Base-by-base conservation (phyloP, 2,888 invertebrate species). In the Parochlus steinenii region DNA sequence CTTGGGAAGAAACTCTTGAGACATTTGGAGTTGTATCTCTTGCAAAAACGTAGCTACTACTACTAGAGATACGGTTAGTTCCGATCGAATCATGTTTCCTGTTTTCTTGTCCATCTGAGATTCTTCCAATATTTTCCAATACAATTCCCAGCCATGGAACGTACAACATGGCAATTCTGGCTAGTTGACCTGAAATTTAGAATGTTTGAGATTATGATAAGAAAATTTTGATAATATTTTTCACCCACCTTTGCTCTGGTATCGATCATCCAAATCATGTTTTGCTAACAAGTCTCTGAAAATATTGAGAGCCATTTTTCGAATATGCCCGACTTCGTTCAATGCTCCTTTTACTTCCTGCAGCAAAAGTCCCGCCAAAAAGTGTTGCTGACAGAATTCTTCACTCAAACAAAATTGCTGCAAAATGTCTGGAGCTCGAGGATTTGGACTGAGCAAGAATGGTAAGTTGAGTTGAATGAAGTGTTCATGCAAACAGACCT, bases 391-490 rank as follows among this genome's bases (percentile, higher is more conserved):
- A 48, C 87, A 80, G 58, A 89, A 97, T 43, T 83, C 81, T 46
- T 86, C 82, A 1, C 79, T 77, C 16, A 76, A 56, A 26, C 67
- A 68, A 44, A 69, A 73, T 46, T 74, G 73, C 43, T 64, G 64
- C 47, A 64, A 49, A 46, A 61, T 53, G 44, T 66, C 65, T 1
- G 62, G 61, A 11, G 61, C 56, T 4, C 61, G 54, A 42, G 56
- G 55, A 43, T 57, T 61, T 1, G 64, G 60, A 33, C 61, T 63
- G 37, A 62, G 42, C 29, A 58, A 54, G 49, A 89, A 67, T 4
- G 95, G 95, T 49, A 95, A 66, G 58, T 90, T 92, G 48, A 95
- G 76, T 0, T 87, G 81, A 33, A 95, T 75, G 53, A 78, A 95
- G 57, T 97, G 93, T 54, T 97, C 95, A 52, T 97, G 93, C 22